Evolutionary conservation across 1,140 invertebrate species (phyloP).

Genomic region (Dreissena rostriformis): DNA sequence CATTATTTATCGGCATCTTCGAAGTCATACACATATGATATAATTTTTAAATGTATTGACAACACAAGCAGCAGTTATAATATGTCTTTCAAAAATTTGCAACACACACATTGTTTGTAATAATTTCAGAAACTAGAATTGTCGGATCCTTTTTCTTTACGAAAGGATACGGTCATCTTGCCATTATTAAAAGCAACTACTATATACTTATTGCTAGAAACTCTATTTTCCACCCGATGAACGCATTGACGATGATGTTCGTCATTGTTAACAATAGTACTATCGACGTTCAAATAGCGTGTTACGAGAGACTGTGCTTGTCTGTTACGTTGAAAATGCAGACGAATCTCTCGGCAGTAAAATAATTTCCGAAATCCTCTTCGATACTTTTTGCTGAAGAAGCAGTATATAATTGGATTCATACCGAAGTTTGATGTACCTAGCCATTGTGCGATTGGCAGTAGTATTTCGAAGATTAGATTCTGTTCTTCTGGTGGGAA

Average conservation of each 20-base stretch:
- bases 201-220: constrained; percentile 55
- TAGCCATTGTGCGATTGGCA: constrained; percentile 96
- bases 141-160: constrained; percentile 46
- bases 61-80: no score
- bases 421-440: constrained; percentile 97
- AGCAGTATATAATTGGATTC: constrained; percentile 97
- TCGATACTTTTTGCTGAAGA: constrained; percentile 98
- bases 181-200: constrained; percentile 55
- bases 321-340: constrained; percentile 42
- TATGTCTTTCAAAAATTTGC: no score
- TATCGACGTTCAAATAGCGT: constrained; percentile 45
- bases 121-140: constrained; percentile 2
- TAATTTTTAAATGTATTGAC: no score
- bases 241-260: constrained; percentile 6
- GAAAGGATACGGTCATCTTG: constrained; percentile 49
- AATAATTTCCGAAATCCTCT: constrained; percentile 87
- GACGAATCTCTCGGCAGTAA: constrained; percentile 20
- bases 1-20: no score
- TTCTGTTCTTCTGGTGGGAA: constrained; percentile 85
- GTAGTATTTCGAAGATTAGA: constrained; percentile 89
- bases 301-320: constrained; percentile 40
- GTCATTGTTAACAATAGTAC: constrained; percentile 12
- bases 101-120: no score
- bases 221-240: constrained; percentile 25
- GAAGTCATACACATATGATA: no score